Base-by-base conservation (phyloP, 2,888 invertebrate species). In the Drosophila maculinotata region DNA sequence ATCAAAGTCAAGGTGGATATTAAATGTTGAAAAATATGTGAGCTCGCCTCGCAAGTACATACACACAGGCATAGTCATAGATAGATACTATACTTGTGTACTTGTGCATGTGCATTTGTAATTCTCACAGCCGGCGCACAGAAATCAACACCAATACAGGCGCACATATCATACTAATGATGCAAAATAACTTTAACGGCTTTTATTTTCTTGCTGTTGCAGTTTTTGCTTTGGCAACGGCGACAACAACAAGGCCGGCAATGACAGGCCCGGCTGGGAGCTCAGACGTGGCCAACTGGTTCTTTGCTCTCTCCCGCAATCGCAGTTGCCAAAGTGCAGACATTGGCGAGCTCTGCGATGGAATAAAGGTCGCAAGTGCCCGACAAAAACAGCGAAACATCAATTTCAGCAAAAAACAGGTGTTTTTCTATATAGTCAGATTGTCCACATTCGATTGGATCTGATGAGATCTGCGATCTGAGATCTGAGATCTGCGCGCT, bases 141-240 rank as follows among this genome's bases (percentile, higher is more conserved):
- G 72, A 83, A 80, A 81, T 81, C 80, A 76, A 80, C 86, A 81
- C 86, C 81, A 72, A 77, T 67, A 83, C 83, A 62, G 31, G 44
- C 57, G 41, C 73, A 76, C 87, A 78, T 60, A 76, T 85, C 86
- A 85, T 74, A 85, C 89, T 89, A 89, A 89, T 89, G 89, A 89
- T 89, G 89, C 89, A 86, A 89, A 89, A 89, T 89, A 81, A 78
- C 85, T 87, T 85, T 89, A 89, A 89, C 89, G 89, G 89, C 63
- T 60, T 59, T 81, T 85, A 76, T 47, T 48, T 14, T 36, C 30
- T 36, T 26, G 36, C 23, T 33, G 42, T 45, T 26, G 59, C 30
- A 30, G 51, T 63, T 63, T 42, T 56, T 52, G 51, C 74, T 57
- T 64, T 47, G 45, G 51, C 64, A 63, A 56, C 62, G 49, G 48